Conservation (phyloP, 2,888 invertebrate species). For the Rhaphigaster nebulosa region DNA sequence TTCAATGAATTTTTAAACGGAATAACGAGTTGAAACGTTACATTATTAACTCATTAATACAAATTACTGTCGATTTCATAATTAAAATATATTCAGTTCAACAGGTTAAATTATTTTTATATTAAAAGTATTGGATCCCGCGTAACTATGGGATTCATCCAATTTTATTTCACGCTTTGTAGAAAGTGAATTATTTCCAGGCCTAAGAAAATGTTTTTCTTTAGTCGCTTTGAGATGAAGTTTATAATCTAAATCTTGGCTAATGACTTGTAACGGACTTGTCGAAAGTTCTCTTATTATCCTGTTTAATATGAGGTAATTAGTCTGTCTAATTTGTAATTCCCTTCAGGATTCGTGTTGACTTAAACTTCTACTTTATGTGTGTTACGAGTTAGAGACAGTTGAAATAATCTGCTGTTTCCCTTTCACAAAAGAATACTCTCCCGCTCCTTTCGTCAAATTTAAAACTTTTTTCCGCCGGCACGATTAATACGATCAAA, state of each 20-base stretch:
- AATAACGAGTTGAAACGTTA: too few relatives aligned
- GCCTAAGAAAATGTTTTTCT: conserved; percentile 12
- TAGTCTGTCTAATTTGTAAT: conserved; percentile 41
- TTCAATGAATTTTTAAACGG: too few relatives aligned
- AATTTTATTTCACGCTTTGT: not conserved
- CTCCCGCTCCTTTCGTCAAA: not conserved
- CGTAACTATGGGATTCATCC: too few relatives aligned
- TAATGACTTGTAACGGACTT: conserved; percentile 27
- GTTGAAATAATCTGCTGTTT: conserved; percentile 33
- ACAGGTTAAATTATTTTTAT: too few relatives aligned
- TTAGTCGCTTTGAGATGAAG: not conserved
- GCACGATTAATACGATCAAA: not conserved
- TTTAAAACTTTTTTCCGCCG: not conserved
- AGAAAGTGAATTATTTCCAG: not conserved
- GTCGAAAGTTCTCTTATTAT: conserved; percentile 32
- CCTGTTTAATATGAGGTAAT: conserved; percentile 38
- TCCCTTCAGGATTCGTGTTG: conserved; percentile 31
- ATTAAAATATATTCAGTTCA: too few relatives aligned
- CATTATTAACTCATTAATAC: too few relatives aligned
- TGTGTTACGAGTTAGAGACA: conserved; percentile 33
- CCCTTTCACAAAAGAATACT: conserved; percentile 13
- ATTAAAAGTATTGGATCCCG: too few relatives aligned
- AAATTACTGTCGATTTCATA: too few relatives aligned
- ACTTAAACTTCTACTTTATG: conserved; percentile 33
- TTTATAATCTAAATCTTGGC: conserved; percentile 38